These are phyloP conservation scores for Dascyllus trimaculatus DNA, from an alignment of 2,113 vertebrate genomes.

Conservation along the genomic window DNA sequence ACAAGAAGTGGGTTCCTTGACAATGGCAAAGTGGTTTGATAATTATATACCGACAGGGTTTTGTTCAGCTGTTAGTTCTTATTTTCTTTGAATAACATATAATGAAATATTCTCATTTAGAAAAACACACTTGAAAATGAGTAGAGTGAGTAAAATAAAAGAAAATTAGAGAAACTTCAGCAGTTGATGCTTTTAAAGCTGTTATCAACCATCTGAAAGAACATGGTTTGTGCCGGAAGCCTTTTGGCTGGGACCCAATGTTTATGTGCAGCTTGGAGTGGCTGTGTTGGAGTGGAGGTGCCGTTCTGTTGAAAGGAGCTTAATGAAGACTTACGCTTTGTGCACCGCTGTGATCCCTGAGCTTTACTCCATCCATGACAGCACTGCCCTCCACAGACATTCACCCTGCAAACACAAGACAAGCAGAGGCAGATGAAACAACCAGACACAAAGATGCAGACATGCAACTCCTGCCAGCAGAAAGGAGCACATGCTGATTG, in stretches of 20 bases:
- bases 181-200: too few relatives aligned
- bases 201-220: too few relatives aligned
- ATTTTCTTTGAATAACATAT: too few relatives aligned
- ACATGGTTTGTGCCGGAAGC: neutral
- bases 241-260: neutral
- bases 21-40: too few relatives aligned
- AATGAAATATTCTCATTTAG: neutral
- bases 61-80: too few relatives aligned
- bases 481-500: neutral
- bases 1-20: too few relatives aligned
- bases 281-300: neutral
- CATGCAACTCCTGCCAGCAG: neutral
- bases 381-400: conserved; percentile 95
- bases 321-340: conserved; percentile 90
- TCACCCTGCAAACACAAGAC: conserved; percentile 89
- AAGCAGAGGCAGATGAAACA: conserved; percentile 34
- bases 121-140: neutral
- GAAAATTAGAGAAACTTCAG: too few relatives aligned
- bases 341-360: conserved; percentile 94
- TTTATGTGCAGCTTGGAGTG: neutral
- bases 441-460: neutral
- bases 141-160: too few relatives aligned
- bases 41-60: too few relatives aligned
- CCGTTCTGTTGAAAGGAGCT: neutral
- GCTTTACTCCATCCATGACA: conserved; percentile 95